Base-by-base conservation (phyloP, 2,888 invertebrate genomes). In the Meta bourneti region DNA sequence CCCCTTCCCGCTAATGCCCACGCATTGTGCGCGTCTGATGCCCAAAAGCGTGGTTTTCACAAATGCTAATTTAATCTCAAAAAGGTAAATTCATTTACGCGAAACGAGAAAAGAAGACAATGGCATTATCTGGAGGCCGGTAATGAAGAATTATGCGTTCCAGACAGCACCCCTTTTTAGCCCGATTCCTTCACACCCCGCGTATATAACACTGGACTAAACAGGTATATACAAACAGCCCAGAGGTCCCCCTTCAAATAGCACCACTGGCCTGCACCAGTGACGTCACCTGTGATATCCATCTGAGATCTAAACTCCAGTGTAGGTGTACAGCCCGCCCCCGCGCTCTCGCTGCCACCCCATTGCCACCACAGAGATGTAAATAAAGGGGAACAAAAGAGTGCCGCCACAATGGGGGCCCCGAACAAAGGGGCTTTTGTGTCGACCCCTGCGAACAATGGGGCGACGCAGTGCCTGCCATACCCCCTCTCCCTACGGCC, bases 331-430 rank as follows among this genome's bases (percentile, higher is more conserved):
- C 70, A 84, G 78, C 7, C 34, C 52, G 78, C 11, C 49, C 82
- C 89, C 89, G 78, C 34, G 34, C 34, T 34, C 34, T 34, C 34
- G 1, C 34, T 34, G 34, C 34, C 34, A 34, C 34, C 34, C 34
- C 34, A 34, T 83, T 89, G 89, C 89, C 89, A 75, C 89, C 78
- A 78, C 71, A 71, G 89, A 83, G 89, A 89, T 89, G 89, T 89
- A 89, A 89, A 89, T 89, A 83, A 82, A 89, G 83, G 82, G 83
- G 89, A 83, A 89, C 89, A 89, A 89, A 89, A 89, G 89, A 89
- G 78, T 78, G 77, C 83, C 89, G 82, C 82, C 89, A 89, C 89
- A 89, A 89, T 89, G 78, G 89, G 89, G 71, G 52, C 52, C 71
- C 83, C 83, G 89, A 89, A 89, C 89, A 89, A 89, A 89, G 83